Evolutionary conservation across 2,113 vertebrate genomes (phyloP).

Genomic region (Tachysurus fulvidraco): DNA sequence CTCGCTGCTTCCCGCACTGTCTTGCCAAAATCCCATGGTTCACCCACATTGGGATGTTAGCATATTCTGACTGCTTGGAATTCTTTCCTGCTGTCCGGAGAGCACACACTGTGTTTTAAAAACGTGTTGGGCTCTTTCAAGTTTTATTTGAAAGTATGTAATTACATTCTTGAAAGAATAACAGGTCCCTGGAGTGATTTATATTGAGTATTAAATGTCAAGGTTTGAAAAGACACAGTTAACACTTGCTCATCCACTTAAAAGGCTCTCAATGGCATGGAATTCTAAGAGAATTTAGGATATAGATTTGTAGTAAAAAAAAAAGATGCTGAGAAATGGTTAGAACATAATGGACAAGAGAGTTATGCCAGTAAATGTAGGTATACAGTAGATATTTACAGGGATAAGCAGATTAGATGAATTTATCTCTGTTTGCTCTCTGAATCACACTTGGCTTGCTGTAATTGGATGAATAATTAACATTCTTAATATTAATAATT

Average conservation of each 20-base stretch:
- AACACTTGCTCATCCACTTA: slow-evolving; percentile 69
- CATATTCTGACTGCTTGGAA: slow-evolving; percentile 97
- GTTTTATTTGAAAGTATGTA: slow-evolving; percentile 99
- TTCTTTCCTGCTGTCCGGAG: slow-evolving; percentile 89
- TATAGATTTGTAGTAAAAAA: slow-evolving; percentile 50
- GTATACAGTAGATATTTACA: neutral
- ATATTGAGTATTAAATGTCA: slow-evolving; percentile 95
- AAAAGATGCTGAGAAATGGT: slow-evolving; percentile 45
- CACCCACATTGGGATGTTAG: slow-evolving; percentile 88
- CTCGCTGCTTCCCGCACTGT: slow-evolving; percentile 22
- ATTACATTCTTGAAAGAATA: slow-evolving; percentile 99
- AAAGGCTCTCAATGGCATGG: slow-evolving; percentile 58
- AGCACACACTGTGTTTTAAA: slow-evolving; percentile 95
- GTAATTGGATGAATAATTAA: neutral
- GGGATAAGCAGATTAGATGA: neutral
- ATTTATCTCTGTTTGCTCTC: no score
- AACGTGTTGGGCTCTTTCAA: slow-evolving; percentile 97
- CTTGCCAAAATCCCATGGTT: slow-evolving; percentile 59
- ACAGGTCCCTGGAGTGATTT: slow-evolving; percentile 91
- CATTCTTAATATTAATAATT: neutral
- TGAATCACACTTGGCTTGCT: neutral
- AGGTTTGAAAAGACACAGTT: slow-evolving; percentile 89
- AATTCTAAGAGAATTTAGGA: slow-evolving; percentile 55
- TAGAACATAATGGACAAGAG: neutral
- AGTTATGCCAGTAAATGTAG: neutral